These are phyloP conservation scores for Pseudonaja textilis DNA, from an alignment of 2,113 vertebrate genomes.

Conservation along the genomic window DNA sequence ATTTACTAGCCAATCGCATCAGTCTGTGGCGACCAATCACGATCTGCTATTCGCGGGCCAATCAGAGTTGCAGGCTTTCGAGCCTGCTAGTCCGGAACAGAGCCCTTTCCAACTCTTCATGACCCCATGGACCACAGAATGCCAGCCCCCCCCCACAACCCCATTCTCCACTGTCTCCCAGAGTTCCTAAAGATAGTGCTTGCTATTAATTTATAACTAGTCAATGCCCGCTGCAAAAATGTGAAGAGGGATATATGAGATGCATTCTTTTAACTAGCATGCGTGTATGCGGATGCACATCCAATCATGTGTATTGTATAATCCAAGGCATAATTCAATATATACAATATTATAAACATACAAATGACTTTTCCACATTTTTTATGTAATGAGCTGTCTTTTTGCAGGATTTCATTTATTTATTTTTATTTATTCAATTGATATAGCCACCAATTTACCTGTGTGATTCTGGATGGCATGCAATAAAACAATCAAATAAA, in stretches of 20 bases:
- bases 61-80: too few relatives aligned
- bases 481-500: not conserved
- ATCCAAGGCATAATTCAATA: not conserved
- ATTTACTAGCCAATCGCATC: too few relatives aligned
- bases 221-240: not conserved
- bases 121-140: not conserved
- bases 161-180: not conserved
- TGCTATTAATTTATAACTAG: not conserved
- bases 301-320: not conserved
- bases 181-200: not conserved
- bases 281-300: not conserved
- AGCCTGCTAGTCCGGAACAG: too few relatives aligned
- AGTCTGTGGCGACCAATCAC: too few relatives aligned
- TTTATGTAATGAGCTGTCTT: not conserved
- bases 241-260: not conserved
- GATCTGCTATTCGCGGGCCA: too few relatives aligned
- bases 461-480: not conserved
- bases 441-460: not conserved
- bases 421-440: not conserved
- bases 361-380: not conserved
- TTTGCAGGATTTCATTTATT: not conserved
- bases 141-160: not conserved
- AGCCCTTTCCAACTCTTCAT: not conserved
- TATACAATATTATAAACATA: not conserved
- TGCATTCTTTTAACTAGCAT: not conserved